These are phyloP conservation scores for Epistrophe grossulariae DNA, from an alignment of 2,888 invertebrate species.

Conservation along the genomic window DNA sequence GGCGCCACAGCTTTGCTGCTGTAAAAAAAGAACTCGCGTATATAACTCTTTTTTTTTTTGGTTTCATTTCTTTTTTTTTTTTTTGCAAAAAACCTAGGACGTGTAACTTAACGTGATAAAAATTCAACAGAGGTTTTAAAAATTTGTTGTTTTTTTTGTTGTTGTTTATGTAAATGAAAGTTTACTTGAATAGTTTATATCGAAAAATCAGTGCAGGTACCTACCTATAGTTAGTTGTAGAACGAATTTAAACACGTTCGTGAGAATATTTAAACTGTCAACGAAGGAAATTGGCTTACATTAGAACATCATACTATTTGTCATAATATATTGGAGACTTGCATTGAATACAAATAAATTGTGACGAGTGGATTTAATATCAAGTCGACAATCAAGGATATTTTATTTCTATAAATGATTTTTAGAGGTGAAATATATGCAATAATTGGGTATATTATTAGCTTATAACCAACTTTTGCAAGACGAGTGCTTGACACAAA, in stretches of 20 bases:
- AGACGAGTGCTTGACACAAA: too few species aligned
- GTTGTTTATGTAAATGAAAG: slow-evolving; percentile 37
- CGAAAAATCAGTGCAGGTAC: slow-evolving; percentile 26
- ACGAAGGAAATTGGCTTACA: slow-evolving; percentile 26
- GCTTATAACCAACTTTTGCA: too few species aligned
- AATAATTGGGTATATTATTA: too few species aligned
- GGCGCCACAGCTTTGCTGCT: slow-evolving; percentile 11
- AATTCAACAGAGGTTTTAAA: slow-evolving; percentile 30
- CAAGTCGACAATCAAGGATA: slow-evolving; percentile 1
- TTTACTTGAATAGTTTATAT: slow-evolving; percentile 48
- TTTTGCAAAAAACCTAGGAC: slow-evolving; percentile 27
- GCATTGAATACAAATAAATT: neutral
- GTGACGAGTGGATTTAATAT: neutral
- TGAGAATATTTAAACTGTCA: slow-evolving; percentile 47
- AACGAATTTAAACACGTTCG: slow-evolving; percentile 27
- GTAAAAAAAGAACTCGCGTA: slow-evolving; percentile 29
- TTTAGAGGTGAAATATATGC: neutral
- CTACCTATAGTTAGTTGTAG: neutral
- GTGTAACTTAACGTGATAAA: slow-evolving; percentile 38
- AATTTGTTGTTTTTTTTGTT: neutral
- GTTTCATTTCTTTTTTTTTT: slow-evolving; percentile 14
- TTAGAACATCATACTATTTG: neutral
- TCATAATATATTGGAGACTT: neutral
- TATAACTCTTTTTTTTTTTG: slow-evolving; percentile 26
- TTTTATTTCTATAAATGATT: neutral